Evolutionary conservation across 1,140 invertebrate species (phyloP).

Genomic region (Mamestra configurata): DNA sequence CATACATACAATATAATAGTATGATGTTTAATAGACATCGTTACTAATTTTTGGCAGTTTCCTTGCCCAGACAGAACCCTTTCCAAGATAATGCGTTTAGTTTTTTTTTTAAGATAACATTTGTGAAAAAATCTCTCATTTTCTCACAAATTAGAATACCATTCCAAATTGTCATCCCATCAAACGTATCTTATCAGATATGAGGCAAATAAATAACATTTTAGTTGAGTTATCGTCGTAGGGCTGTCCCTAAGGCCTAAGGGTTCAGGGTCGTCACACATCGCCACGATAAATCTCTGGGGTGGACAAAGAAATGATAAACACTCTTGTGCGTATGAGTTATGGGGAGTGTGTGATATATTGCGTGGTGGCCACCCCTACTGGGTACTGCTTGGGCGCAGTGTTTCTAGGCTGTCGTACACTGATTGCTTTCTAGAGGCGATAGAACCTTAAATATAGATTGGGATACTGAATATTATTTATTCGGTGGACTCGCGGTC

Average conservation of each 20-base stretch:
- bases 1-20: too few species aligned
- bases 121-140: neutral
- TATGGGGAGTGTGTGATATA: constrained; percentile 54
- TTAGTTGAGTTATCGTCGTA: constrained; percentile 48
- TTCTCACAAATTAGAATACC: neutral
- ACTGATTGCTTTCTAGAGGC: constrained; percentile 21
- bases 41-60: too few species aligned
- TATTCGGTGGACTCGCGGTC: too few species aligned
- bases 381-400: neutral
- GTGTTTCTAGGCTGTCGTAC: constrained; percentile 19
- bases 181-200: constrained; percentile 18
- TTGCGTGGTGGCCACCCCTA: constrained; percentile 51
- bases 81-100: too few species aligned
- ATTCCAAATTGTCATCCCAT: neutral
- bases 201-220: constrained; percentile 50
- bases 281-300: constrained; percentile 53
- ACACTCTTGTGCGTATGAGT: constrained; percentile 54
- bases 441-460: neutral
- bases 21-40: too few species aligned
- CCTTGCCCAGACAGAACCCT: too few species aligned
- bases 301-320: constrained; percentile 61
- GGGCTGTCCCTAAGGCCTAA: constrained; percentile 45
- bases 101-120: too few species aligned
- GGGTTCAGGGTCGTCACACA: constrained; percentile 51
- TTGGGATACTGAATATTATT: too few species aligned